A percentile compares a stretch with the other conserved stretches of the same genome.
Conservation (phyloP, 2,888 invertebrate genomes). For the Pristionchus entomophagus region DNA sequence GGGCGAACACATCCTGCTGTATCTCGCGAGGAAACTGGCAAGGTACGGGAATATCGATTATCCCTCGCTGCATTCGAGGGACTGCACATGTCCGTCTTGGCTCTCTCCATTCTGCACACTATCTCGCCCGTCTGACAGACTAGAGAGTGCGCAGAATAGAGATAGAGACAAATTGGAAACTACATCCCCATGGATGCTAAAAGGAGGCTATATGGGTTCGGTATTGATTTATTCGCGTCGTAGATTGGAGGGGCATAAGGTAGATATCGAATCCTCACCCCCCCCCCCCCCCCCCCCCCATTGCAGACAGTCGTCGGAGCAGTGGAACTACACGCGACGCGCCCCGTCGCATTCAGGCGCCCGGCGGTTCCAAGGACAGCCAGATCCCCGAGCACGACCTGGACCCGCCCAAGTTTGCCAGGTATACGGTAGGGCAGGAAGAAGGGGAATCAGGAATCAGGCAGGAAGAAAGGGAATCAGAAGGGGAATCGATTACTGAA, state of each 20-base stretch:
- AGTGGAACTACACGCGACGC: slow-evolving; percentile 83
- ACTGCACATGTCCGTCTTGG: too few relatives aligned
- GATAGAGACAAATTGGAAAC: too few relatives aligned
- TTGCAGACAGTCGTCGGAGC: slow-evolving; percentile 87
- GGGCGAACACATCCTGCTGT: slow-evolving; percentile 95
- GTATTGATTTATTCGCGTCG: background rate
- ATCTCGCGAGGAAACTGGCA: slow-evolving; percentile 96
- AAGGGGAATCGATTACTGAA: background rate
- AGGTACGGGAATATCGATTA: slow-evolving; percentile 78
- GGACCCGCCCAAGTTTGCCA: slow-evolving; percentile 95
- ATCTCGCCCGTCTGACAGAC: too few relatives aligned
- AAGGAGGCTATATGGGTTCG: background rate
- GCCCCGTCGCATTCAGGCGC: slow-evolving; percentile 76
- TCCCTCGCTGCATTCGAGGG: too few relatives aligned
- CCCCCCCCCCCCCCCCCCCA: slow-evolving; percentile 82
- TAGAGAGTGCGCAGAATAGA: too few relatives aligned
- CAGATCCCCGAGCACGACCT: slow-evolving; percentile 98
- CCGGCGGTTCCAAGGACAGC: background rate
- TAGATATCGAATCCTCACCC: too few relatives aligned
- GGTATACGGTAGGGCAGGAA: slow-evolving; percentile 80
- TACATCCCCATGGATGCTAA: too few relatives aligned
- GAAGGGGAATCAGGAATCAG: too few relatives aligned
- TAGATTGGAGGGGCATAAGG: too few relatives aligned
- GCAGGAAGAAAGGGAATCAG: too few relatives aligned
- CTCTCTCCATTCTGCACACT: too few relatives aligned